These are phyloP conservation scores for Bubo scandiacus DNA, from an alignment of 2,113 vertebrate genomes.

Conservation along the genomic window DNA sequence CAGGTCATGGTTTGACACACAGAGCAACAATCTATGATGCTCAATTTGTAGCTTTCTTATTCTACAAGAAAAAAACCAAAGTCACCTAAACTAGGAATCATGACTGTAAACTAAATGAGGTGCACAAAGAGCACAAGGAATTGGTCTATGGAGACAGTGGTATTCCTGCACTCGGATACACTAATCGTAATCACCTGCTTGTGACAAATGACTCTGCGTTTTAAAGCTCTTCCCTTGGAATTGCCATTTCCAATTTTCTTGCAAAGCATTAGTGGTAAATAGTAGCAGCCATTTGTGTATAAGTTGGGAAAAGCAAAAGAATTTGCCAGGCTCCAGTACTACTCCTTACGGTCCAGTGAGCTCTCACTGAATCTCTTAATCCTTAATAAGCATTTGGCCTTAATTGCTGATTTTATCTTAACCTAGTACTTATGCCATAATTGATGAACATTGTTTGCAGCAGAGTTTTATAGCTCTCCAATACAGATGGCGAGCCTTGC, in stretches of 20 bases:
- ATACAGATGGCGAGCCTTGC: not conserved
- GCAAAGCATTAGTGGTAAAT: not conserved
- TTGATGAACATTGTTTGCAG: conserved; percentile 2
- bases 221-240: not conserved
- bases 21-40: not conserved
- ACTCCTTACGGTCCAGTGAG: not conserved
- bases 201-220: not conserved
- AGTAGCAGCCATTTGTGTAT: not conserved
- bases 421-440: not conserved
- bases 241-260: not conserved
- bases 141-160: rapidly evolving
- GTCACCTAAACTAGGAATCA: not conserved
- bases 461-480: not conserved
- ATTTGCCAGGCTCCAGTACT: not conserved
- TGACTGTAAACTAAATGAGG: not conserved
- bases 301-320: not conserved
- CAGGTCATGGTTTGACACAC: not conserved
- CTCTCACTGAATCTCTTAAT: not conserved
- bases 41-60: not conserved
- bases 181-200: not conserved
- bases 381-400: conserved; percentile 25
- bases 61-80: not conserved
- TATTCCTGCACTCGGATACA: not conserved
- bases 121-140: not conserved
- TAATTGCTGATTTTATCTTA: conserved; percentile 47